A percentile compares a stretch with the other conserved stretches of the same genome.
These are phyloP conservation scores for Zoanthus sansibaricus DNA, from an alignment of 92 coral and sea anemone species.

Conservation along the genomic window DNA sequence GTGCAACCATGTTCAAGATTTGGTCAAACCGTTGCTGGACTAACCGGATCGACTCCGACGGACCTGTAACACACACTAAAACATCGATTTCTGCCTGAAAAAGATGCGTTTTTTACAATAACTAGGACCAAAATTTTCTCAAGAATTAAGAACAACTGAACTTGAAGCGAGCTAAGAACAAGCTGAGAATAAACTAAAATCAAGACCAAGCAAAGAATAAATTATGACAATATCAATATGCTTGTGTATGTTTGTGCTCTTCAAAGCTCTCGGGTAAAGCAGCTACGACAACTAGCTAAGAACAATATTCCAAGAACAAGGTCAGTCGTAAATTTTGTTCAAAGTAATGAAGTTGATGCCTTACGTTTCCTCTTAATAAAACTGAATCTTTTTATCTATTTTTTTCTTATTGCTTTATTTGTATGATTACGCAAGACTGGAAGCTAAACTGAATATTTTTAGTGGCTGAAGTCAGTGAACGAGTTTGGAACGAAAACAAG, in stretches of 20 bases:
- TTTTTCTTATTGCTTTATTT: too few relatives aligned
- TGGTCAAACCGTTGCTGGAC: too few relatives aligned
- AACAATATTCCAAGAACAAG: too few relatives aligned
- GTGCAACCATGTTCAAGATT: too few relatives aligned
- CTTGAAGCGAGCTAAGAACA: background rate
- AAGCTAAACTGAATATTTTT: too few relatives aligned
- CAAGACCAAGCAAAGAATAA: background rate
- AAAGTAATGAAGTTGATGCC: too few relatives aligned
- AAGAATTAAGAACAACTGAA: background rate
- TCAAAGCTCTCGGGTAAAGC: background rate
- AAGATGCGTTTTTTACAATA: background rate
- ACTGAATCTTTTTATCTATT: too few relatives aligned
- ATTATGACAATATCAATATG: background rate
- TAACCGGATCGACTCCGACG: background rate
- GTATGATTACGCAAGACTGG: too few relatives aligned
- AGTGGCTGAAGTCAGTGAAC: too few relatives aligned
- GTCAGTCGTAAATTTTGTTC: too few relatives aligned
- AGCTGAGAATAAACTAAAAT: background rate
- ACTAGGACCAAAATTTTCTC: background rate
- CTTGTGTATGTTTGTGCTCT: background rate
- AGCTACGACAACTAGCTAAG: background rate
- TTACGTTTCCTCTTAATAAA: too few relatives aligned
- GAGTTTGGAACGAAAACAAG: too few relatives aligned
- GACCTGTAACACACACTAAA: background rate
- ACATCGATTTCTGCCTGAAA: background rate